Conservation (phyloP, 2,113 vertebrate genomes). For the Syngnathus scovelli region DNA sequence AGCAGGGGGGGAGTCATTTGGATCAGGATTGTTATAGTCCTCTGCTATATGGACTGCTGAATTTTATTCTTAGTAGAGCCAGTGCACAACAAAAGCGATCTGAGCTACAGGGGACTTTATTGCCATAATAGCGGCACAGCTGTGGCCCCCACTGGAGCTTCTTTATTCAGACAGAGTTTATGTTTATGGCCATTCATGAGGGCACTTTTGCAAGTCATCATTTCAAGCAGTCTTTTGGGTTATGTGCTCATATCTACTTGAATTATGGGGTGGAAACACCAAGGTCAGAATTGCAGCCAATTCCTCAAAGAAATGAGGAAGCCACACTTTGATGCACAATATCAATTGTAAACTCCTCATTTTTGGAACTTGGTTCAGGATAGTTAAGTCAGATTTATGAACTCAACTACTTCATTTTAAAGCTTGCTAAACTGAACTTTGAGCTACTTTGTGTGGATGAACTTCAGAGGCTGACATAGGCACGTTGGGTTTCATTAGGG, state of each 20-base stretch:
- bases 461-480: too few species aligned
- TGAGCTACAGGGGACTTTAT: constrained; percentile 27
- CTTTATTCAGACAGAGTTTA: constrained; percentile 44
- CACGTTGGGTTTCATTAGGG: too few species aligned
- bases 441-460: too few species aligned
- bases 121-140: constrained; percentile 39
- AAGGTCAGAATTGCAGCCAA: constrained; percentile 32
- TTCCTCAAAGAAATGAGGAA: constrained; percentile 17
- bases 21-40: constrained; percentile 40
- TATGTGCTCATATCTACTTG: constrained; percentile 28
- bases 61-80: constrained; percentile 46
- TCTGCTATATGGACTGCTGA: constrained; percentile 45
- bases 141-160: constrained; percentile 25
- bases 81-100: constrained; percentile 27
- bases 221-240: constrained; percentile 26
- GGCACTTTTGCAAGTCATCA: constrained; percentile 26
- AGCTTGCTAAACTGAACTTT: too few species aligned
- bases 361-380: too few species aligned
- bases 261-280: constrained; percentile 28
- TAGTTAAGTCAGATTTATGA: too few species aligned
- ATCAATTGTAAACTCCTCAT: background rate
- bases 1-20: constrained; percentile 43
- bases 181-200: constrained; percentile 50
- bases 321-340: constrained; percentile 10
- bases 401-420: too few species aligned